Base-by-base conservation (phyloP, 2,113 vertebrate species). In the Lathamus discolor region DNA sequence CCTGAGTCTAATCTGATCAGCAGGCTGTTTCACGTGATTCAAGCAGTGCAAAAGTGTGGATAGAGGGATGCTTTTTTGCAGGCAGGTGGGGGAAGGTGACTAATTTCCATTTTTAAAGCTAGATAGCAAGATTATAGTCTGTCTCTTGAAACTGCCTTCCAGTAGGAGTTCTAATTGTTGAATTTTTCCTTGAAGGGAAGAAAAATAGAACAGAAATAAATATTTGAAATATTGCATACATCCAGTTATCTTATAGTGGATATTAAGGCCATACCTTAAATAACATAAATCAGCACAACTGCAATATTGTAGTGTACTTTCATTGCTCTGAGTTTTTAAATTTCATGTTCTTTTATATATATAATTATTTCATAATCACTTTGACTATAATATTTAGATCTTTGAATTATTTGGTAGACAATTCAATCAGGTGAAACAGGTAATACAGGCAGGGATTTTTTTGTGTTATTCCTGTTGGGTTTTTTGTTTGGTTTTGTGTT, bases 1-100 rank as follows among this genome's bases (percentile, higher is more conserved):
- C 84, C 97, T 49, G 49, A 91, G 82, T 76, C 90, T 95, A 33
- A 92, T 93, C 85, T 84, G 41, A 94, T 90, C 91, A 68, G 27
- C 35, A 37, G 28, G 35, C 41, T 86, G 28, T 44, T 87, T 41
- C 80, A 93, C 89, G 70, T 96, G 78, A 94, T 68, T 78, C 88
- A 72, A 62, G 4, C 28, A 43, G 46, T 31, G 80, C 13, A 61
- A 39, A 57, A 22, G 35, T 28, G 35, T 59, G 80, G 49, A 41
- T 28, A 8, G 5, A 94, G 85, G 22, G 46, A 80, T 95, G 83
- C 12, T 86, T 52, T 92, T 68, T 80, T 54, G 89, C 51, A 54
- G 64, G 51, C 43, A 68, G 46, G 20, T 81, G 67, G 68, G 19
- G 22, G 25, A 51, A 90, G 5, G 13, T 83, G 29, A 95, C 81